phyloP scores from a whole-genome alignment of 2,888 invertebrate species.

The Amphiduros pacificus region DNA sequence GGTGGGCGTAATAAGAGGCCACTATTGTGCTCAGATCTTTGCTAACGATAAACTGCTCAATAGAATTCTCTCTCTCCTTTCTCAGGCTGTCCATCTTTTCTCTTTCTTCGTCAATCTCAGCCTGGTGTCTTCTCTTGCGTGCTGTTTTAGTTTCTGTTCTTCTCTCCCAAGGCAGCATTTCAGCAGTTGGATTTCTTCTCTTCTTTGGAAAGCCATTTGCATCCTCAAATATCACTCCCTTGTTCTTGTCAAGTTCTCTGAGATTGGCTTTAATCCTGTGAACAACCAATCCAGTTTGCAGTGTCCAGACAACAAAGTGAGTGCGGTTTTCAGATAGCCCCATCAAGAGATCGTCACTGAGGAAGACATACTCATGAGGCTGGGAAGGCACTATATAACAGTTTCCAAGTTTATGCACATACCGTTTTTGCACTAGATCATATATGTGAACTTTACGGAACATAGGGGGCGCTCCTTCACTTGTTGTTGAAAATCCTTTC shows the following conservation, averaged over 20 bases:
- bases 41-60: slow-evolving; percentile 53
- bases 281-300: slow-evolving; percentile 44
- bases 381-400: slow-evolving; percentile 51
- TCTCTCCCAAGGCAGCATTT: slow-evolving; percentile 54
- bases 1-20: slow-evolving; percentile 55
- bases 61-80: slow-evolving; percentile 50
- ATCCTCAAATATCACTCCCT: slow-evolving; percentile 6
- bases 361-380: slow-evolving; percentile 50
- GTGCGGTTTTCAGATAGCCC: slow-evolving; percentile 51
- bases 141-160: slow-evolving; percentile 44
- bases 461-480: slow-evolving; percentile 44
- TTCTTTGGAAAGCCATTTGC: background rate
- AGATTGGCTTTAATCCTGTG: slow-evolving; percentile 47
- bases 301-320: slow-evolving; percentile 54
- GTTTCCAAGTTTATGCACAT: slow-evolving; percentile 42
- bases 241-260: slow-evolving; percentile 27
- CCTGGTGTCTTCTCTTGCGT: slow-evolving; percentile 36
- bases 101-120: slow-evolving; percentile 40
- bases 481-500: slow-evolving; percentile 41
- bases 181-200: slow-evolving; percentile 35
- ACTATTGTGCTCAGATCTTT: slow-evolving; percentile 48
- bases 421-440: slow-evolving; percentile 47
- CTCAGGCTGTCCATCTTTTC: slow-evolving; percentile 38
- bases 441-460: slow-evolving; percentile 50
- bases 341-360: slow-evolving; percentile 47